Conservation (phyloP, 1,140 invertebrate species). For the Gryllus bimaculatus region DNA sequence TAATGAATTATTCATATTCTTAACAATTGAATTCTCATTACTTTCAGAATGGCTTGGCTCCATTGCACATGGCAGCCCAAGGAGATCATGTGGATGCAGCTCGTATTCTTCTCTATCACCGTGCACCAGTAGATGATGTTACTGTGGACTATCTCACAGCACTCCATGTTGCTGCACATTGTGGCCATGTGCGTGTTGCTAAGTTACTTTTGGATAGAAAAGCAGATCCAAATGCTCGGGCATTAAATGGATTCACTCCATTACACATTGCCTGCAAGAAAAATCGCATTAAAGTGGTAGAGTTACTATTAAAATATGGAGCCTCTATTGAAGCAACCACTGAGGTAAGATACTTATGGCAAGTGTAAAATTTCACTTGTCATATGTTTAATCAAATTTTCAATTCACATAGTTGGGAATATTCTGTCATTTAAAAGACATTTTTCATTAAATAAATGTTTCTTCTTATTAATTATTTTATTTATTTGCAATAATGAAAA, state of each 20-base stretch:
- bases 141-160: constrained; percentile 96
- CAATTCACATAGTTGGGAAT: no score
- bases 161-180: constrained; percentile 91
- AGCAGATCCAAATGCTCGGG: constrained; percentile 93
- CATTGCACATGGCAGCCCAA: constrained; percentile 89
- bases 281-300: constrained; percentile 93
- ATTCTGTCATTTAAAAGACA: no score
- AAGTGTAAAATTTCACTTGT: no score
- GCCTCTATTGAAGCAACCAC: constrained; percentile 83
- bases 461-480: no score
- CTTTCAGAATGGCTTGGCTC: constrained; percentile 74
- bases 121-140: constrained; percentile 93
- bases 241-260: constrained; percentile 96
- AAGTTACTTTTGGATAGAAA: constrained; percentile 85
- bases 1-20: not conserved
- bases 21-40: not conserved
- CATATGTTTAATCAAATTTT: no score
- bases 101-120: constrained; percentile 80
- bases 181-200: constrained; percentile 89
- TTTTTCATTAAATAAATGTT: no score
- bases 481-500: no score
- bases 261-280: constrained; percentile 99
- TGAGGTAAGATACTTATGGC: constrained; percentile 42
- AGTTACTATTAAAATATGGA: constrained; percentile 90
- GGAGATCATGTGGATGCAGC: constrained; percentile 95